phyloP scores from a whole-genome alignment of 1,140 invertebrate species.

The Caerostris extrusa region DNA sequence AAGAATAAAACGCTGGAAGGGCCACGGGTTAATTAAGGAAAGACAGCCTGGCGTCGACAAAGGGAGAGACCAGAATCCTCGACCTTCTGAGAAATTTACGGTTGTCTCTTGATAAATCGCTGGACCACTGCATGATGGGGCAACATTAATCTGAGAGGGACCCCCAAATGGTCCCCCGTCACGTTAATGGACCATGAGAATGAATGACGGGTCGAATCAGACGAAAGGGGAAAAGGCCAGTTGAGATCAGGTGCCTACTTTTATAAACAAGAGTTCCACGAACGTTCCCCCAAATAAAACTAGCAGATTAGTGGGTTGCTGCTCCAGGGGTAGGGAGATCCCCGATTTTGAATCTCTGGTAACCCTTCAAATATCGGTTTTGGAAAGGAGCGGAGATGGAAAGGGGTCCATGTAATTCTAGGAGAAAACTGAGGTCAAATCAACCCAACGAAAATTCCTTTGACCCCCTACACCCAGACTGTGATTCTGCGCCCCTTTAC shows the following conservation, averaged over 20 bases:
- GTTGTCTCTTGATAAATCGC: conserved; percentile 74
- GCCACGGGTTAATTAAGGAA: conserved; percentile 62
- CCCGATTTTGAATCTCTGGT: not conserved
- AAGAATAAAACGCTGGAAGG: not conserved
- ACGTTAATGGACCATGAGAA: conserved; percentile 77
- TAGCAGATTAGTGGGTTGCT: not conserved
- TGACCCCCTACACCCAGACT: conserved; percentile 1
- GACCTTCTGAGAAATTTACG: conserved; percentile 66
- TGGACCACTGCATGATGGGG: conserved; percentile 67
- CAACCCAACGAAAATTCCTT: not conserved
- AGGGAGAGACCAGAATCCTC: not conserved
- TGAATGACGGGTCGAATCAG: conserved; percentile 54
- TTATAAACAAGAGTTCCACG: conserved; percentile 64
- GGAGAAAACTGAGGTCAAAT: conserved; percentile 60
- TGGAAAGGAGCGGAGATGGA: conserved; percentile 18
- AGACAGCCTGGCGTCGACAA: not conserved
- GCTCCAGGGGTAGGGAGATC: not conserved
- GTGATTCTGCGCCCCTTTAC: not conserved
- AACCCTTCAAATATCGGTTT: conserved; percentile 33
- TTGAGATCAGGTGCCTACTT: conserved; percentile 48
- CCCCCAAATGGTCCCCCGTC: conserved; percentile 56
- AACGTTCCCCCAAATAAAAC: conserved; percentile 39
- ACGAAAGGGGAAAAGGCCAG: not conserved
- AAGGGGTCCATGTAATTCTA: conserved; percentile 51
- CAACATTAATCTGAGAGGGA: conserved; percentile 73